Base-by-base conservation (phyloP, 2,113 vertebrate species). In the Caracal caracal region DNA sequence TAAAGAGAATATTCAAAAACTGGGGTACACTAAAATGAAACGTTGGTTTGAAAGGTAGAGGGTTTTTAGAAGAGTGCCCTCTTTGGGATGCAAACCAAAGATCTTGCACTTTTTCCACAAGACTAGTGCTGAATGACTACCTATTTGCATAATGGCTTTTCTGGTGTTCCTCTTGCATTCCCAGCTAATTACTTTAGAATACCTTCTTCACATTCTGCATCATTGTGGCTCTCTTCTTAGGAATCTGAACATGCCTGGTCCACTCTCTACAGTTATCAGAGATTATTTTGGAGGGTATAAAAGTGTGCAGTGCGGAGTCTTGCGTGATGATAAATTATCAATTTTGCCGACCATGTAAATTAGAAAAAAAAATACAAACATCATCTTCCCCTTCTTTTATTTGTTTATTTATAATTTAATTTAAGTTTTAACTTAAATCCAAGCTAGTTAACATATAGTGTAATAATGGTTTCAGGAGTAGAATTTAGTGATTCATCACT, bases 331-430 rank as follows among this genome's bases (percentile, higher is more conserved):
- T 63, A 70, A 53, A 47, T 70, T 8, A 35, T 10, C 16, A 17
- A 0, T 17, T 10, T 33, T 53, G 53, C 1, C 8, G 40, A 35
- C 17, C 28, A 16, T 0, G 4, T 9, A 4, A 5, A 10, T 33
- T 75, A 90, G 51, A 10, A 59, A 63, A 71, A 71, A 10, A 51
- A 53, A 10, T 7, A 30, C 1, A n/a, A 7, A 3, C 9, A 37
- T 1, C 7, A 9, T 7, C 11, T 92, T 37, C 12, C 49, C n/a
- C 15, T 90, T 43, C 19, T 5, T 89, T 3, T 66, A 16, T 59
- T 15, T 59, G 2, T 59, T 9, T 59, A 20, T 24, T 59, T 59
- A 59, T 9, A 24, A 59, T 59, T 56, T 56, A 56, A 56, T 56
- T 56, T 59, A 59, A 59, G 8, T 59, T 59, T 59, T 22, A 59